Evolutionary conservation across 2,888 invertebrate genomes (phyloP).

Genomic region (Thysanoteuthis rhombus): DNA sequence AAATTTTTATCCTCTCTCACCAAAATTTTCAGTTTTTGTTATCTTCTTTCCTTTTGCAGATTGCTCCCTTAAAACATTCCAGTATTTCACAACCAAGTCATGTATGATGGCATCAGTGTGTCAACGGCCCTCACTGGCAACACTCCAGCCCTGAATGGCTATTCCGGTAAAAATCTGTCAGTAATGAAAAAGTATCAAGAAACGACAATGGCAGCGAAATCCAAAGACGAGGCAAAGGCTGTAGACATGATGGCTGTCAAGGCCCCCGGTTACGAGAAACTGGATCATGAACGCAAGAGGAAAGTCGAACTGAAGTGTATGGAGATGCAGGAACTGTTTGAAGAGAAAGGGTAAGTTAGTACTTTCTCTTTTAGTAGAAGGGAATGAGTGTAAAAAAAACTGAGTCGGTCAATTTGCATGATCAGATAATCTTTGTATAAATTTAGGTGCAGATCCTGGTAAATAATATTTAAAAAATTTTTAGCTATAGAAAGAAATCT

Average conservation of each 20-base stretch:
- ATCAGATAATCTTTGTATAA: no score
- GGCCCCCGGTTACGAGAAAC: slow-evolving; percentile 91
- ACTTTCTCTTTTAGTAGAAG: background rate
- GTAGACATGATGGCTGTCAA: slow-evolving; percentile 82
- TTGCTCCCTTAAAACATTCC: background rate
- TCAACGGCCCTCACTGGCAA: background rate
- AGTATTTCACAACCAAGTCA: background rate
- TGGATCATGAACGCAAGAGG: slow-evolving; percentile 94
- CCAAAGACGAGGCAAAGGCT: slow-evolving; percentile 88
- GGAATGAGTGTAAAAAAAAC: no score
- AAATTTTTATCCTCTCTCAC: background rate
- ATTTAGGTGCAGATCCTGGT: no score
- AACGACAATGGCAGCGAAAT: slow-evolving; percentile 69
- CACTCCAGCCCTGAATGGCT: background rate
- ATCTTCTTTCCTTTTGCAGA: background rate
- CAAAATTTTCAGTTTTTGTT: background rate
- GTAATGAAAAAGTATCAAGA: background rate
- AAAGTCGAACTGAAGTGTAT: slow-evolving; percentile 96
- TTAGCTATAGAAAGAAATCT: no score
- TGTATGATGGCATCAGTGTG: background rate
- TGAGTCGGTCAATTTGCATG: no score
- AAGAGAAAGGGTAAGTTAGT: slow-evolving; percentile 86
- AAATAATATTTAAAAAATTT: no score
- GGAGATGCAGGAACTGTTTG: slow-evolving; percentile 91
- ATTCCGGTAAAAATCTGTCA: background rate